Conservation (phyloP, 2,888 invertebrate species). For the Amphipoea oculea region DNA sequence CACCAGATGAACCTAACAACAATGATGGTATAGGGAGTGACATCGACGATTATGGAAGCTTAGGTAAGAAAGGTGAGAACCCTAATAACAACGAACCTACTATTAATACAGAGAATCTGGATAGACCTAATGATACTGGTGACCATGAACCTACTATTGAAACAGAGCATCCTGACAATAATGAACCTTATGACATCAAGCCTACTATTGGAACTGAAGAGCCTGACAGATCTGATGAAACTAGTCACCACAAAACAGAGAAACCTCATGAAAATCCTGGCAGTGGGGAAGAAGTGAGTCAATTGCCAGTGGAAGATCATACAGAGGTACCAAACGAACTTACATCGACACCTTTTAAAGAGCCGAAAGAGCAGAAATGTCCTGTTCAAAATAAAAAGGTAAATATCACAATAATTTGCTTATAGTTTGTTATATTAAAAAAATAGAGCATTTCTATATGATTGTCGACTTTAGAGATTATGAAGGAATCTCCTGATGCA, state of each 20-base stretch:
- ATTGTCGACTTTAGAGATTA: too few species aligned
- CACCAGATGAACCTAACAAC: neutral
- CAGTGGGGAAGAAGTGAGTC: neutral
- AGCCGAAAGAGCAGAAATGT: conserved; percentile 18
- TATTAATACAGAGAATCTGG: conserved; percentile 9
- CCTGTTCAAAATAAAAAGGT: conserved; percentile 27
- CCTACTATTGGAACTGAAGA: neutral
- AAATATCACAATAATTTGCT: neutral
- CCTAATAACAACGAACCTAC: neutral
- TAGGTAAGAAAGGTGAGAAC: neutral
- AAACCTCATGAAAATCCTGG: neutral
- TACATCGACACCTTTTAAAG: neutral
- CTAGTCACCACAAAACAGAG: neutral
- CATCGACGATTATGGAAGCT: neutral
- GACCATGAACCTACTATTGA: neutral
- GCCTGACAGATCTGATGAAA: neutral
- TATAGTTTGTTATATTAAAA: too few species aligned
- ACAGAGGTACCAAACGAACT: neutral
- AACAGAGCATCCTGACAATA: neutral
- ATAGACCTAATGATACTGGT: neutral
- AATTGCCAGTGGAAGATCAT: neutral
- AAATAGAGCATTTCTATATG: too few species aligned
- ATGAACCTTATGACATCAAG: neutral
- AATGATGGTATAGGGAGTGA: neutral
- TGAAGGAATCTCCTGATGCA: too few species aligned